phyloP scores from a whole-genome alignment of 1,140 invertebrate species.

The Whitmania pigra region DNA sequence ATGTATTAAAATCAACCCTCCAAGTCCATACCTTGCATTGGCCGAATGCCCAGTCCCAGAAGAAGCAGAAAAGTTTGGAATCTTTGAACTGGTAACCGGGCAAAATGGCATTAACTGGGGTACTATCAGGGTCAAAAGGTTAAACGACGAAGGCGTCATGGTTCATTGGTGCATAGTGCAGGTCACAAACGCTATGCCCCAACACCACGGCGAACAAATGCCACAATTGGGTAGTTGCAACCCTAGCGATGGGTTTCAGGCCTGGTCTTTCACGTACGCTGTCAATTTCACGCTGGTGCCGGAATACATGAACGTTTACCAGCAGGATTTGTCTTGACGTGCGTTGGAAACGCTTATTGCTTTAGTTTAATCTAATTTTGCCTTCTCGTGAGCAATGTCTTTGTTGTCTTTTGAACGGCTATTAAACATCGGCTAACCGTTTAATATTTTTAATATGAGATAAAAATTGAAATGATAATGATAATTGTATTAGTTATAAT shows the following conservation, averaged over 20 bases:
- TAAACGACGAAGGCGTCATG: conserved; percentile 11
- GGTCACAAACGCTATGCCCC: conserved; percentile 20
- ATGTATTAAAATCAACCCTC: conserved; percentile 20
- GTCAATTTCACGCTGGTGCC: conserved; percentile 21
- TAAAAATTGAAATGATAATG: too few relatives aligned
- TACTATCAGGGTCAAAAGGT: background rate
- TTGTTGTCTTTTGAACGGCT: too few relatives aligned
- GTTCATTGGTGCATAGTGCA: conserved; percentile 20
- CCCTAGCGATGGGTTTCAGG: conserved; percentile 19
- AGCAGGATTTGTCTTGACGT: background rate
- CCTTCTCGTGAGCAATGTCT: too few relatives aligned
- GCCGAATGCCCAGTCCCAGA: conserved; percentile 15
- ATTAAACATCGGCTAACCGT: too few relatives aligned
- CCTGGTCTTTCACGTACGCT: conserved; percentile 23
- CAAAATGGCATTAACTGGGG: conserved; percentile 6
- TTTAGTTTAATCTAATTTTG: too few relatives aligned
- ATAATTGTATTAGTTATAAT: too few relatives aligned
- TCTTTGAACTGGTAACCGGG: background rate
- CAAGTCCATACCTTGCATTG: background rate
- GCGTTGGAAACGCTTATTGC: background rate
- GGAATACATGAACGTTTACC: conserved; percentile 1
- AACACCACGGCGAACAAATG: conserved; percentile 23
- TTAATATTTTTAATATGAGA: too few relatives aligned
- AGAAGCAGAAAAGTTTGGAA: conserved; percentile 9
- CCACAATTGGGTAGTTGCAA: conserved; percentile 22